Conservation (phyloP, 2,797 vertebrate species). For the Schizopygopsis pylzovi region DNA sequence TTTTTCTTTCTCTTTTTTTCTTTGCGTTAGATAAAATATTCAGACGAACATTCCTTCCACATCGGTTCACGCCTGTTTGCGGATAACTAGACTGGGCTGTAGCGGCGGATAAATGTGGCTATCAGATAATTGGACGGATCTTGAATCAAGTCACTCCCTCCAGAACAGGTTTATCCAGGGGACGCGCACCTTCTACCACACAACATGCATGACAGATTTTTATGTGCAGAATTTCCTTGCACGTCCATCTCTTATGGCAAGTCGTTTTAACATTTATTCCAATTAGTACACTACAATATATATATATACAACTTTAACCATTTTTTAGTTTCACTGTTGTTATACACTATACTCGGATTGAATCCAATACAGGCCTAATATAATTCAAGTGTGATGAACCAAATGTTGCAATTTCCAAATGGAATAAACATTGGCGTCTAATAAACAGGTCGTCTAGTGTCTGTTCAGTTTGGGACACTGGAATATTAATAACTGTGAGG, state of each 20-base stretch:
- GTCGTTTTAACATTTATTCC: neutral
- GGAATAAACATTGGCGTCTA: neutral
- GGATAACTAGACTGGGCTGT: conserved; percentile 73
- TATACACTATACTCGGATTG: neutral
- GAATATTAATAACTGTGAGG: neutral
- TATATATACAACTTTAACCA: too few species aligned
- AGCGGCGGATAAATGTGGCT: conserved; percentile 75
- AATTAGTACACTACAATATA: neutral
- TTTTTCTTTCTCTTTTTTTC: conserved; percentile 49
- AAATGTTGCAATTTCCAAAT: neutral
- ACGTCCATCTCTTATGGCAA: neutral
- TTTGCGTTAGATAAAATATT: conserved; percentile 64
- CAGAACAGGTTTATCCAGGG: conserved; percentile 70
- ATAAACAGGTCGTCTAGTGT: neutral
- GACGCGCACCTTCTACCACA: conserved; percentile 46
- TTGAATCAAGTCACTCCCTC: conserved; percentile 78
- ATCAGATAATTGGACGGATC: conserved; percentile 77
- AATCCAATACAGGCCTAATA: neutral
- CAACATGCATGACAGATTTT: conserved; percentile 9
- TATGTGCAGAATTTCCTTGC: neutral
- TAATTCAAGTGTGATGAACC: neutral
- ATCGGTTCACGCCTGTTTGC: conserved; percentile 61
- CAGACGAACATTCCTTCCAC: conserved; percentile 64
- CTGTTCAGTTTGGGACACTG: too few species aligned
- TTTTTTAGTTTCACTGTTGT: neutral